Conservation (phyloP, 2,113 vertebrate genomes). For the Isichthys henryi region DNA sequence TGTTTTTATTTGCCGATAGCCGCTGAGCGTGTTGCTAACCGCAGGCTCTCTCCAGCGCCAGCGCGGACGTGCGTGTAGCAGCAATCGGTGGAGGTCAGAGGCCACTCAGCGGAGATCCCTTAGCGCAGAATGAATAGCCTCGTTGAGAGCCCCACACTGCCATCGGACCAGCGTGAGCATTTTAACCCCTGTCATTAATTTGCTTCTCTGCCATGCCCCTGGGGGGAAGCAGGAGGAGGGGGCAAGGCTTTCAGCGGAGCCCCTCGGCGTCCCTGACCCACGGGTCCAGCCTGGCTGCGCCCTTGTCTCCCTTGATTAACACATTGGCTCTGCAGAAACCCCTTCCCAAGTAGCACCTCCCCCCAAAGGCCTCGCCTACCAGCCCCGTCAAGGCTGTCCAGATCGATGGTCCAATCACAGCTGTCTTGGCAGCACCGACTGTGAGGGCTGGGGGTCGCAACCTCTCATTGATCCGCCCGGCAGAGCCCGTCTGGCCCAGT, state of each 20-base stretch:
- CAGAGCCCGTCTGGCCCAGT: conserved; percentile 32
- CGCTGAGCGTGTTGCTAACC: not conserved
- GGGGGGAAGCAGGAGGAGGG: conserved; percentile 16
- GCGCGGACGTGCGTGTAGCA: not conserved
- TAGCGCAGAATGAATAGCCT: conserved; percentile 26
- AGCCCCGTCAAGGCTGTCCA: not conserved
- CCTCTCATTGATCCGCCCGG: conserved; percentile 37
- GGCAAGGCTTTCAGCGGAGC: conserved; percentile 23
- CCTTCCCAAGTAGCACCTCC: not conserved
- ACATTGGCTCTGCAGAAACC: conserved; percentile 18
- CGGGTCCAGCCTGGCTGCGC: conserved; percentile 14
- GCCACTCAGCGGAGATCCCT: not conserved
- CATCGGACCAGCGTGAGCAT: conserved; percentile 14
- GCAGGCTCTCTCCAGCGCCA: not conserved
- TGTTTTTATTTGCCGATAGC: not conserved
- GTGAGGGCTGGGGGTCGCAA: conserved; percentile 31
- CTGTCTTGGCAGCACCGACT: conserved; percentile 31
- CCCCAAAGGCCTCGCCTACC: not conserved
- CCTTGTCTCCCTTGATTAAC: conserved; percentile 37
- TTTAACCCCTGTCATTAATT: conserved; percentile 37
- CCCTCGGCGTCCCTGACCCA: conserved; percentile 26
- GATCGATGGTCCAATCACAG: conserved; percentile 41
- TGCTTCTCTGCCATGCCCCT: conserved; percentile 19
- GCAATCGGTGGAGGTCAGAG: conserved; percentile 10
- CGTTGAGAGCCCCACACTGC: conserved; percentile 24